Evolutionary conservation across 2,797 vertebrate species (phyloP).

Genomic region (Xenentodon cancila): DNA sequence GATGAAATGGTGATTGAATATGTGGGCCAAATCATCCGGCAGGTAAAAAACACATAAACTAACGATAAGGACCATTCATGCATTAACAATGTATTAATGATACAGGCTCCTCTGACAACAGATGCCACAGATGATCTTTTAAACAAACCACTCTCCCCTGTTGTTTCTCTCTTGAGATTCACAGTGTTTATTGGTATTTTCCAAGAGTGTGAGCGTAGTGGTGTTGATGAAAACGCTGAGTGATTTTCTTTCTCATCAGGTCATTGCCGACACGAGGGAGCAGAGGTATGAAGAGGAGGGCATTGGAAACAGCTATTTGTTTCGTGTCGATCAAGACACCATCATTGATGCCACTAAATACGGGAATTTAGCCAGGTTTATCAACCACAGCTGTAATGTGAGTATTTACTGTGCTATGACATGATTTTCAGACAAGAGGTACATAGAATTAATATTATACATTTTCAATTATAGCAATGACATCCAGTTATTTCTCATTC

Average conservation of each 20-base stretch:
- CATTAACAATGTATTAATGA: neutral
- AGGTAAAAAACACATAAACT: conserved; percentile 80
- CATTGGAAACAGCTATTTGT: conserved; percentile 98
- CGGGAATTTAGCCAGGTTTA: conserved; percentile 95
- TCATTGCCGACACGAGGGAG: conserved; percentile 96
- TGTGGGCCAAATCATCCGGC: conserved; percentile 96
- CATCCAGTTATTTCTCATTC: too few species aligned
- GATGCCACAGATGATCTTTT: neutral
- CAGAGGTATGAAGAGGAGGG: conserved; percentile 94
- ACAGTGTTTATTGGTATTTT: conserved; percentile 49
- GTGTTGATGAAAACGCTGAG: neutral
- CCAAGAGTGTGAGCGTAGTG: conserved; percentile 16
- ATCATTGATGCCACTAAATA: conserved; percentile 98
- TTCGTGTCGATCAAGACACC: conserved; percentile 94
- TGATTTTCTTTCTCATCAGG: conserved; percentile 72
- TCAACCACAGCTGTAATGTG: conserved; percentile 99
- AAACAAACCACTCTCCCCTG: conserved; percentile 4
- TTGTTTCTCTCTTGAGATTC: conserved; percentile 17
- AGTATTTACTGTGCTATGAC: conserved; percentile 63
- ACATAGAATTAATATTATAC: too few species aligned
- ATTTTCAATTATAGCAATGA: too few species aligned
- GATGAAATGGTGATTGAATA: conserved; percentile 99
- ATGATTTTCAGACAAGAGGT: too few species aligned
- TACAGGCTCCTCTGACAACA: neutral
- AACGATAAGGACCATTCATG: neutral